Evolutionary conservation across 2,113 vertebrate genomes (phyloP), one percentile per base, ranked within the genome.

Genomic region (Phaethornis superciliosus): DNA sequence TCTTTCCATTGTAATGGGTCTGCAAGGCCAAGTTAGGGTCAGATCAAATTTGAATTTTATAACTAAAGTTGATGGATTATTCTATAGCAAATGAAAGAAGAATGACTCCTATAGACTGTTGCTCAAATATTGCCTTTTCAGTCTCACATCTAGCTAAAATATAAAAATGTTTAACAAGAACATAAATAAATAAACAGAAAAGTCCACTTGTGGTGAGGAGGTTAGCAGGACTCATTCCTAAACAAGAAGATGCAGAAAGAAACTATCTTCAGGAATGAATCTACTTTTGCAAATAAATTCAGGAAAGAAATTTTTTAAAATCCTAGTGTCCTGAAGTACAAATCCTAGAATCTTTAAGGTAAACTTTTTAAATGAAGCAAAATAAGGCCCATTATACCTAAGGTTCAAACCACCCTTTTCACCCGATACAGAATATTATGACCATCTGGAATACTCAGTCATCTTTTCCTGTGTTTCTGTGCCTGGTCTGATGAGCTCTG

Each of bases 371-470:
- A 96, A 93, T 84, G 54, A 92, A 87, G 72, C 60, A 92, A 94
- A 92, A 84, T 51, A 89, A 3, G 18, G 7, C 44, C 35, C 37
- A 93, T 44, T 52, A 81, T 74, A 51, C 37, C 65, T 92, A 58
- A 93, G 32, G 12, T 90, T 87, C 79, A 94, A 90, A 68, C 49
- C n/a, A 64, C 18, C 14, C 42, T 86, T 90, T 91, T 87, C 70
- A 92, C 58, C 32, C 1, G 0, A 89, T 78, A 82, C 58, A 85
- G 67, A 93, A 72, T 91, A 91, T 95, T 94, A 64, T 0, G 9
- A 82, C 90, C 94, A 96, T 94, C 95, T 95, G 96, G 92, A 93
- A 94, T 85, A 94, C 20, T 93, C 68, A 70, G 64, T 59, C 6
- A 0, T 81, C 77, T 86, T 90, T 96, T 94, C 90, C 82, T 96